Evolutionary conservation across 2,113 vertebrate genomes (phyloP).

Genomic region (Maccullochella peelii): DNA sequence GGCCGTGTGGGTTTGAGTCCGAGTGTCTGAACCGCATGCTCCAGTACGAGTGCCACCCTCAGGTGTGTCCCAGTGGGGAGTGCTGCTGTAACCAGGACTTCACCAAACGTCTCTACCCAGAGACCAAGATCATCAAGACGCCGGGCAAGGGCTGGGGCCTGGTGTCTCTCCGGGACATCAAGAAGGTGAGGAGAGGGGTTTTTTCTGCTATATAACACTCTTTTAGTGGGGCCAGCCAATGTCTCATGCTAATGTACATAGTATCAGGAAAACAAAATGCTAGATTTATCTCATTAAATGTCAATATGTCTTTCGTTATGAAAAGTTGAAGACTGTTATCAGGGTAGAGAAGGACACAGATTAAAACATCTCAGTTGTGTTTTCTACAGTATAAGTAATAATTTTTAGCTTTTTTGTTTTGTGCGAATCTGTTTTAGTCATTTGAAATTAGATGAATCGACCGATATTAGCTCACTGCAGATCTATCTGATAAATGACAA

Average conservation of each 20-base stretch:
- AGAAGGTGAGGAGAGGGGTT: slow-evolving; percentile 86
- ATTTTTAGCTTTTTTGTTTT: neutral
- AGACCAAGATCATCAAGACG: slow-evolving; percentile 95
- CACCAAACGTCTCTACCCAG: slow-evolving; percentile 95
- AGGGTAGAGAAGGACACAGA: neutral
- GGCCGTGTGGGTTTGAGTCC: slow-evolving; percentile 94
- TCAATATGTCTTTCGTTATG: neutral
- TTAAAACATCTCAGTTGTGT: too few relatives aligned
- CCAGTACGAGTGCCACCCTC: slow-evolving; percentile 97
- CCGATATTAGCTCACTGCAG: neutral
- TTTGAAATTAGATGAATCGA: neutral
- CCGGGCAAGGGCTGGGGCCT: slow-evolving; percentile 98
- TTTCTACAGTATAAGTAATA: neutral
- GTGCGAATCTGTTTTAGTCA: neutral
- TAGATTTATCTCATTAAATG: too few relatives aligned
- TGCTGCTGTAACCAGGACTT: slow-evolving; percentile 97
- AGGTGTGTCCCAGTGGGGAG: slow-evolving; percentile 92
- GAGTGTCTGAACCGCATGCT: slow-evolving; percentile 98
- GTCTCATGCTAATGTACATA: neutral
- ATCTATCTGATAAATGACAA: neutral
- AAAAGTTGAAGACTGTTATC: neutral
- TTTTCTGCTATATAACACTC: neutral
- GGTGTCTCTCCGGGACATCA: slow-evolving; percentile 92
- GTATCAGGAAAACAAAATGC: neutral
- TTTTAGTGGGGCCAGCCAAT: neutral